These are phyloP conservation scores for Calameuta pallipes DNA, from an alignment of 2,888 invertebrate genomes.

Conservation along the genomic window DNA sequence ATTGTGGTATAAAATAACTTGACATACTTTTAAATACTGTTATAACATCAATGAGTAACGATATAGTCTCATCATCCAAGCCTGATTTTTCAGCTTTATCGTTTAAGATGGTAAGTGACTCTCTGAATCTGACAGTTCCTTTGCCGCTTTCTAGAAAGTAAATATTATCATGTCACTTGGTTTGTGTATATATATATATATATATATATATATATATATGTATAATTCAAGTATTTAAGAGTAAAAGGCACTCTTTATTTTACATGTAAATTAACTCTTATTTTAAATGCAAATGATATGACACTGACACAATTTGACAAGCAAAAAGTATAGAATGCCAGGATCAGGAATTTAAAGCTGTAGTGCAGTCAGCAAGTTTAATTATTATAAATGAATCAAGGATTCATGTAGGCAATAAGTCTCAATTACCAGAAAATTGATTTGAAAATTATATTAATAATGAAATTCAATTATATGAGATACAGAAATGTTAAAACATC, in stretches of 20 bases:
- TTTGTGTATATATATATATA: neutral
- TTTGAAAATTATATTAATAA: neutral
- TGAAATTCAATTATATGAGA: neutral
- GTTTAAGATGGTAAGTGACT: slow-evolving; percentile 33
- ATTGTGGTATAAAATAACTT: neutral
- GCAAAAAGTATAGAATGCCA: neutral
- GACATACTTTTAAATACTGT: slow-evolving; percentile 7
- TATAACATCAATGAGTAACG: slow-evolving; percentile 39
- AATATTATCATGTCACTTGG: neutral
- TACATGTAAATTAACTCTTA: neutral
- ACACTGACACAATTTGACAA: too few relatives aligned
- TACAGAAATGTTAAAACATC: neutral
- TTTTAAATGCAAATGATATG: neutral
- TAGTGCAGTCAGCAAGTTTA: neutral
- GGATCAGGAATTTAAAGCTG: neutral
- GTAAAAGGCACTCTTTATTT: neutral
- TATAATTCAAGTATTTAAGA: neutral
- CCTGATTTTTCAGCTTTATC: slow-evolving; percentile 41
- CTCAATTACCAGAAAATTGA: neutral
- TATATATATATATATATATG: neutral
- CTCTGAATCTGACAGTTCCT: slow-evolving; percentile 22
- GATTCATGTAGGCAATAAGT: neutral
- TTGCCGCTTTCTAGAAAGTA: slow-evolving; percentile 34
- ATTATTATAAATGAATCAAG: neutral
- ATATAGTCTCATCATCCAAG: slow-evolving; percentile 38